A percentile compares a stretch with the other conserved stretches of the same genome.
Evolutionary conservation across 2,888 invertebrate species (phyloP).

Genomic region (Metacarcinus magister): DNA sequence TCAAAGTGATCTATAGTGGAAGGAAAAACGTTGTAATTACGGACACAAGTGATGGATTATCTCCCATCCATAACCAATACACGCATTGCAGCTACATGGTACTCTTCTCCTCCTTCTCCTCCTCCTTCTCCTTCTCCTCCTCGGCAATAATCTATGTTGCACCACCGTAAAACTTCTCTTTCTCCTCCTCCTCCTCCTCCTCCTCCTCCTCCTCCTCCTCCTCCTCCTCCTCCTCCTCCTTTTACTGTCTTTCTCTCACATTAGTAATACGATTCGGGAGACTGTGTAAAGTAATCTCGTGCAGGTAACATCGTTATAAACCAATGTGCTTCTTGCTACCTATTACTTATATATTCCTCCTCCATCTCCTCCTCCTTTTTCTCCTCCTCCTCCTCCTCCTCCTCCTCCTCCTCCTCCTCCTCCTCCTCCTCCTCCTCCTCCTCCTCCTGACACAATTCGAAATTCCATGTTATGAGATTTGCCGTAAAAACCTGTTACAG

Average conservation of each 20-base stretch:
- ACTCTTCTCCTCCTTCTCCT: not conserved
- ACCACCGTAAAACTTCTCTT: not conserved
- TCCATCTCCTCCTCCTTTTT: too few relatives aligned
- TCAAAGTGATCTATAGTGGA: not conserved
- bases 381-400: conserved; percentile 10
- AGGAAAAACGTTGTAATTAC: not conserved
- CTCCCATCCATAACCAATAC: not conserved
- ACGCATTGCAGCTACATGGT: not conserved
- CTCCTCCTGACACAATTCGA: not conserved
- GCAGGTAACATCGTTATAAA: too few relatives aligned
- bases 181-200: conserved; percentile 10
- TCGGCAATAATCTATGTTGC: not conserved
- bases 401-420: conserved; percentile 2
- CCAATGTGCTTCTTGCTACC: too few relatives aligned
- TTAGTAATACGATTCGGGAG: too few relatives aligned
- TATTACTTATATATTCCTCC: too few relatives aligned
- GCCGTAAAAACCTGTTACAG: too few relatives aligned
- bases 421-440: conserved; percentile 16
- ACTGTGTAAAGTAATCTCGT: too few relatives aligned
- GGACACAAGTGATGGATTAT: not conserved
- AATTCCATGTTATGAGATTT: too few relatives aligned
- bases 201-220: conserved; percentile 12
- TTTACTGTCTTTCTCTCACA: not conserved
- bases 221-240: not conserved
- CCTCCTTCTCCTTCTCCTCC: not conserved